Conservation (phyloP, 2,888 invertebrate species). For the Calameuta idolon region DNA sequence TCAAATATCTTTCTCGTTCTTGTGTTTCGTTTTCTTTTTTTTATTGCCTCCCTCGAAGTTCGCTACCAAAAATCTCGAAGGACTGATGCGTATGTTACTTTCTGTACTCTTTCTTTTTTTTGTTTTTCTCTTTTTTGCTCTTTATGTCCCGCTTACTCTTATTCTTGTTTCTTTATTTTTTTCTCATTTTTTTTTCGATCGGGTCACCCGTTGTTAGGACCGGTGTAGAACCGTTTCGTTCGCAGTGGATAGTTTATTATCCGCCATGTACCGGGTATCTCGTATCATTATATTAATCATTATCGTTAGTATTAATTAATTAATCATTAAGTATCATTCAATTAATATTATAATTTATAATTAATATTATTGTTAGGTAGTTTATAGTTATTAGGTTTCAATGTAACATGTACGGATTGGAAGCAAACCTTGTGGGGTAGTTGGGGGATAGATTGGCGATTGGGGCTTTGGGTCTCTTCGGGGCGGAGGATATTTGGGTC, state of each 20-base stretch:
- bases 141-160: background rate
- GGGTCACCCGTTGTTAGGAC: slow-evolving; percentile 45
- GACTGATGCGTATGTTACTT: background rate
- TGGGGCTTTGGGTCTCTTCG: slow-evolving; percentile 35
- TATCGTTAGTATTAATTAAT: slow-evolving; percentile 54
- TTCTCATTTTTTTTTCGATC: slow-evolving; percentile 14
- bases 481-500: slow-evolving; percentile 35
- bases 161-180: slow-evolving; percentile 12
- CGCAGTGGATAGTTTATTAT: slow-evolving; percentile 63
- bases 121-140: background rate
- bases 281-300: slow-evolving; percentile 44
- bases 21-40: background rate
- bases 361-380: slow-evolving; percentile 64
- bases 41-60: background rate
- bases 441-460: slow-evolving; percentile 39
- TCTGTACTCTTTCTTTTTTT: slow-evolving; percentile 20
- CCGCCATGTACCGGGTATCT: slow-evolving; percentile 61
- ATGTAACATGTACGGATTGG: slow-evolving; percentile 61
- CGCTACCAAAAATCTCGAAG: background rate
- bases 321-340: slow-evolving; percentile 57
- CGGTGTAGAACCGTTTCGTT: slow-evolving; percentile 53
- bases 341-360: slow-evolving; percentile 62
- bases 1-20: background rate
- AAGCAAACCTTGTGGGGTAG: slow-evolving; percentile 60
- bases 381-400: slow-evolving; percentile 61